phyloP scores from a whole-genome alignment of 2,888 invertebrate species.

The Cancer borealis region DNA sequence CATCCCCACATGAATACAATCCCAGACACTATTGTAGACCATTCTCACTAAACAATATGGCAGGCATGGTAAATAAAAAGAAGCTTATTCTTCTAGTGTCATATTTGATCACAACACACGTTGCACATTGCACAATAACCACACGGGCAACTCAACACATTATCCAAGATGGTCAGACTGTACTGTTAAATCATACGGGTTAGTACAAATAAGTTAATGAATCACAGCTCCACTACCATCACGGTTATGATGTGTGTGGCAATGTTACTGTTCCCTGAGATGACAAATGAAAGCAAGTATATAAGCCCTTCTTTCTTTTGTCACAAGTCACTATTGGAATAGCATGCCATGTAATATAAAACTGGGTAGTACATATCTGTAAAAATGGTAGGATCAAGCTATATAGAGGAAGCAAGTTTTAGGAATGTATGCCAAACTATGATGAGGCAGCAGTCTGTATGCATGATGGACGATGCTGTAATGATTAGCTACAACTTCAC shows the following conservation, averaged over 20 bases:
- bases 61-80: conserved; percentile 42
- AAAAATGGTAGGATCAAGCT: background rate
- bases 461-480: background rate
- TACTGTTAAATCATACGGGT: conserved; percentile 28
- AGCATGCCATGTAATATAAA: background rate
- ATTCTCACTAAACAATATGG: conserved; percentile 28
- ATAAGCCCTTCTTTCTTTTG: background rate
- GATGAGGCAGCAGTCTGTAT: background rate
- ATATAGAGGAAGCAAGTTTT: conserved; percentile 1
- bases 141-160: background rate
- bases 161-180: background rate
- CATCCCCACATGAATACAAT: conserved; percentile 10
- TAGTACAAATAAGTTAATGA: background rate
- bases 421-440: background rate
- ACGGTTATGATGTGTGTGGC: background rate
- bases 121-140: conserved; percentile 32
- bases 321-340: background rate
- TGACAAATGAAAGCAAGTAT: background rate
- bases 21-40: background rate
- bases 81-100: conserved; percentile 26
- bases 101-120: conserved; percentile 33
- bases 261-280: conserved; percentile 5
- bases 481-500: background rate
- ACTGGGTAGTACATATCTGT: background rate
- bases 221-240: background rate